These are phyloP conservation scores for Brachionus sp. DNA, from an alignment of 1,140 invertebrate genomes.

Conservation along the genomic window DNA sequence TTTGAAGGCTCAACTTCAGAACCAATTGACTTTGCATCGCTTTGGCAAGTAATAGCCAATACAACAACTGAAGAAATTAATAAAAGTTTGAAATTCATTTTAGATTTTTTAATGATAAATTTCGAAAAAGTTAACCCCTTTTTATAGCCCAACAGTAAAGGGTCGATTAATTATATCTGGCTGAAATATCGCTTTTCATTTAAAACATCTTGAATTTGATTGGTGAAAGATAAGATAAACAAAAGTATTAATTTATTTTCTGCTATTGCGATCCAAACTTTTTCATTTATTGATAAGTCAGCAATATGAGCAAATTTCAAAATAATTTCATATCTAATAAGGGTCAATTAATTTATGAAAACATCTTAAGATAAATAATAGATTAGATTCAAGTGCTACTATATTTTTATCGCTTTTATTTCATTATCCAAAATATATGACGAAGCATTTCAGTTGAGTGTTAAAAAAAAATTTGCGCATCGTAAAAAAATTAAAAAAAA, in stretches of 20 bases:
- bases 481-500: neutral
- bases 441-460: neutral
- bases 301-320: neutral
- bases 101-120: neutral
- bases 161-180: neutral
- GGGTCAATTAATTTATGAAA: neutral
- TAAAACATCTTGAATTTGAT: neutral
- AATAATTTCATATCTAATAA: neutral
- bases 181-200: conserved; percentile 6
- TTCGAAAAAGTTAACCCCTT: neutral
- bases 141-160: conserved; percentile 17
- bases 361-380: neutral
- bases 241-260: neutral
- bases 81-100: conserved; percentile 10
- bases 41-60: neutral
- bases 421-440: conserved; percentile 1
- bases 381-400: neutral
- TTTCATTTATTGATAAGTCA: conserved; percentile 11
- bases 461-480: neutral
- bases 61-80: neutral
- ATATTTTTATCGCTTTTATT: neutral
- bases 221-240: conserved; percentile 20
- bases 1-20: neutral
- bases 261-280: neutral
- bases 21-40: neutral